Evolutionary conservation across 2,797 vertebrate genomes (phyloP).

Genomic region (Coregonus sp.): DNA sequence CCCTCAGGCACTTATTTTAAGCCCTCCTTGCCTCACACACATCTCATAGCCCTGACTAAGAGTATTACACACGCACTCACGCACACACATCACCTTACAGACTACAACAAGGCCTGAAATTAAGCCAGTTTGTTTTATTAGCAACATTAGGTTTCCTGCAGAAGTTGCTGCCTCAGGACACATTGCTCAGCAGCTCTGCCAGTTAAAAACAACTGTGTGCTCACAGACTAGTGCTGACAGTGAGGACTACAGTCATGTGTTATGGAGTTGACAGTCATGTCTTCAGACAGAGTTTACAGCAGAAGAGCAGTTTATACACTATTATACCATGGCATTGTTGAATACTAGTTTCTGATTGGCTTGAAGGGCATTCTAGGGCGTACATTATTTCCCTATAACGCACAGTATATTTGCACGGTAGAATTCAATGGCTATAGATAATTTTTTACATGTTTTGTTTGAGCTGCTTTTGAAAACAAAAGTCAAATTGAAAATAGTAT

Average conservation of each 20-base stretch:
- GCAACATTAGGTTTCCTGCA: background rate
- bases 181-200: slow-evolving; percentile 27
- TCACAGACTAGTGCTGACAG: background rate
- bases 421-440: too few species aligned
- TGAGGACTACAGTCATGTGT: background rate
- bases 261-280: background rate
- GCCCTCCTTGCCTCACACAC: background rate
- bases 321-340: background rate
- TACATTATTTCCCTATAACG: too few species aligned
- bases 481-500: too few species aligned
- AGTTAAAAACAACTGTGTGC: background rate
- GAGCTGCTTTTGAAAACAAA: too few species aligned
- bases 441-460: too few species aligned
- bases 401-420: too few species aligned
- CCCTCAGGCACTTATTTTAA: slow-evolving; percentile 21
- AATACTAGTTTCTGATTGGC: too few species aligned
- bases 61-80: background rate
- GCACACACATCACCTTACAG: slow-evolving; percentile 1
- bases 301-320: background rate
- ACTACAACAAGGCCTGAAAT: background rate
- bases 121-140: background rate
- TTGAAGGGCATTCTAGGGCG: too few species aligned
- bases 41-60: background rate
- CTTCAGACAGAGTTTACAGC: background rate
- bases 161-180: slow-evolving; percentile 37